Base-by-base conservation (phyloP, 2,888 invertebrate genomes). In the Phania funesta region DNA sequence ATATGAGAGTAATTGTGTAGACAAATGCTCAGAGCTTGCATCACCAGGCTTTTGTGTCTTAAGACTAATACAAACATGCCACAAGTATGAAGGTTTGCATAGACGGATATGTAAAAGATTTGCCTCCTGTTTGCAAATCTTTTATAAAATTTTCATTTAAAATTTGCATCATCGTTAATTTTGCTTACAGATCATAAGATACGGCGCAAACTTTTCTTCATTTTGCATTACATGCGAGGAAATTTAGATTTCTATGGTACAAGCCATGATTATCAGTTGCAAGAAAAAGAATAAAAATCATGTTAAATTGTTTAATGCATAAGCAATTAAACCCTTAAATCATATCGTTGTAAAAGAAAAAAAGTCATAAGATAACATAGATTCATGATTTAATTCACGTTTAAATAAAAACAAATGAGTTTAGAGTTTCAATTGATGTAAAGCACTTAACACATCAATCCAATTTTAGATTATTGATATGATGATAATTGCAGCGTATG, bases 271-370 rank as follows among this genome's bases (percentile, higher is more conserved):
- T 68, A 80, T 74, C 74, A 74, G 68, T 74, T 54, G 38, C 18
- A 68, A 60, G 7, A 41, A 11, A 64, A n/a, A 26, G 26, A 38
- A 38, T 26, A 16, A 11, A 78, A 71, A 71, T 71, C 56, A 71
- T 41, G 71, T 78, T 65, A 78, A 78, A 78, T 71, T 78, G 56
- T 65, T 65, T 78, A 78, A 74, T 74, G 75, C 52, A 71, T 60
- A 76, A 80, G 80, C 75, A 80, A 80, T 80, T 80, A 80, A 76
- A 80, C 65, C 65, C 58, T 80, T 64, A 75, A 74, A 79, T 67
- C 65, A n/a, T 48, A 38, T 64, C 48, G 41, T 44, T 11, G 29
- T 29, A 41, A 38, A 50, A 41, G 26, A 8, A 8, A 8, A 13
- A 32, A 26, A 41, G 62, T 20, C n/a, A 22, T 29, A 29, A 22